A percentile compares a stretch with the other conserved stretches of the same genome.
phyloP scores from a whole-genome alignment of 2,888 invertebrate species.

The Cephus runcator region DNA sequence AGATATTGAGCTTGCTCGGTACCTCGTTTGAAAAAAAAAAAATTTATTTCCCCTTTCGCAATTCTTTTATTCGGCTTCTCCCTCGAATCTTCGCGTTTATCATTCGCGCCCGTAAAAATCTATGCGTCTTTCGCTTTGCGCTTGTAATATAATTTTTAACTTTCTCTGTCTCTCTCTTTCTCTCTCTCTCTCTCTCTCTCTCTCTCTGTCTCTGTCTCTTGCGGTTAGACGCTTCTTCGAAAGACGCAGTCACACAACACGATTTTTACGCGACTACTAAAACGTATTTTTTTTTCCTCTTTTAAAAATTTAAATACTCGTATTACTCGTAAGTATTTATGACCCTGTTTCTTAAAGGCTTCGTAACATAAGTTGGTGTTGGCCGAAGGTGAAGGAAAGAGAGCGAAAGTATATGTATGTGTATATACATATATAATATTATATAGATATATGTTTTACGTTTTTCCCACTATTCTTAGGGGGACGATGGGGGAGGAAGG shows the following conservation, averaged over 20 bases:
- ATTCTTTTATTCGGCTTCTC: neutral
- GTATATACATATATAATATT: neutral
- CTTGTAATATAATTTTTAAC: conserved; percentile 7
- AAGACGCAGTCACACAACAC: conserved; percentile 16
- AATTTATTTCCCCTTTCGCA: conserved; percentile 14
- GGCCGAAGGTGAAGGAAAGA: conserved; percentile 39
- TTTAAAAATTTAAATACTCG: conserved; percentile 47
- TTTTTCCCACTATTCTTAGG: conserved; percentile 6
- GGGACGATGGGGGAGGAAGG: neutral
- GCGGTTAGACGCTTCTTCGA: conserved; percentile 22
- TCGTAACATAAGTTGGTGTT: conserved; percentile 56
- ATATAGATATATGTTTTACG: neutral
- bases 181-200: conserved; percentile 10
- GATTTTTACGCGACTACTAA: conserved; percentile 12
- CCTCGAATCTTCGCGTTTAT: neutral
- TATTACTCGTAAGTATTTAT: conserved; percentile 56
- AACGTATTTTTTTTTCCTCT: conserved; percentile 14
- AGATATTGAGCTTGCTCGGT: neutral
- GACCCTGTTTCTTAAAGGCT: conserved; percentile 63
- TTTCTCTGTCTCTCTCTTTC: conserved; percentile 18
- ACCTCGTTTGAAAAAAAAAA: conserved; percentile 2
- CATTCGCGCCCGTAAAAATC: neutral
- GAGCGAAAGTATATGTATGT: conserved; percentile 6
- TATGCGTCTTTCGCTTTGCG: neutral
- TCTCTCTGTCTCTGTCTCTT: conserved; percentile 11